A percentile compares a stretch with the other conserved stretches of the same genome.
phyloP scores from a whole-genome alignment of 1,140 invertebrate species.

The Meloidogyne exigua region DNA sequence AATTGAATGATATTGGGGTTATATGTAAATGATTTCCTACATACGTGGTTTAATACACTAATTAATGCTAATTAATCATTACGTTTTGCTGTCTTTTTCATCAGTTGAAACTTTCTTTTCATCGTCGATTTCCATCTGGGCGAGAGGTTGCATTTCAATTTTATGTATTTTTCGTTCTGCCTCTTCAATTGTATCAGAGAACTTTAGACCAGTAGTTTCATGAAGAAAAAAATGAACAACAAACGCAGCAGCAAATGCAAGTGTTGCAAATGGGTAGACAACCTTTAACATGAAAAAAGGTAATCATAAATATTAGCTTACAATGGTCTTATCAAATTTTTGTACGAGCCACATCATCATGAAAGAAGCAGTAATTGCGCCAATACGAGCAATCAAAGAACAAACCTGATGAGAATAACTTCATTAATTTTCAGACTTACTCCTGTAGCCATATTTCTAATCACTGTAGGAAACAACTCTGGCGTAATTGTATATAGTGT shows the following conservation, averaged over 20 bases:
- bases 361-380: conserved; percentile 66
- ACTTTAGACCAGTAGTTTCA: conserved; percentile 55
- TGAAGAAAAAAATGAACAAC: conserved; percentile 54
- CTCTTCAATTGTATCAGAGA: conserved; percentile 62
- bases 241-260: conserved; percentile 53
- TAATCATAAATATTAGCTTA: background rate
- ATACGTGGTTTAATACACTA: background rate
- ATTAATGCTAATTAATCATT: too few relatives aligned
- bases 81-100: background rate
- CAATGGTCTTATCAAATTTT: conserved; percentile 35
- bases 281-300: background rate
- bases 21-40: background rate
- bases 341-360: conserved; percentile 64
- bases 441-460: conserved; percentile 67
- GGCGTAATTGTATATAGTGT: conserved; percentile 64
- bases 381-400: conserved; percentile 67
- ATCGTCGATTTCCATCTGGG: background rate
- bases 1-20: background rate
- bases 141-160: conserved; percentile 38
- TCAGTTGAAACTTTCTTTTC: background rate
- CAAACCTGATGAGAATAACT: conserved; percentile 52
- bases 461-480: conserved; percentile 67
- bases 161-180: conserved; percentile 37
- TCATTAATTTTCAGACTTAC: conserved; percentile 3
- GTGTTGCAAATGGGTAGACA: conserved; percentile 47